phyloP scores from a whole-genome alignment of 2,888 invertebrate genomes.

The Melanostoma mellinum region DNA sequence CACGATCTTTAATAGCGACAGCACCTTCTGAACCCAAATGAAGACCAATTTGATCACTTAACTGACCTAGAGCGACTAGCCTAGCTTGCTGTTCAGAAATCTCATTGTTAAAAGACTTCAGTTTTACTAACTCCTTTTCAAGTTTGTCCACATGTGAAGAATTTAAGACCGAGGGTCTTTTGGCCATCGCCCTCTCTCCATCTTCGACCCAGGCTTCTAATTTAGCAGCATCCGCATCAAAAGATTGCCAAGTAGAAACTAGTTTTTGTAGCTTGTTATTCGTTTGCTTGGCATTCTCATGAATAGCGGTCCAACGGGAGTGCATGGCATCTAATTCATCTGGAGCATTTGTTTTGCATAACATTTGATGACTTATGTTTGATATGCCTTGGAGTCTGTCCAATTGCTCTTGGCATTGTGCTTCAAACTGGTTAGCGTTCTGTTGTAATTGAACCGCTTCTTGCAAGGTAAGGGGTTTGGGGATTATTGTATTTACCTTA shows the following conservation, averaged over 20 bases:
- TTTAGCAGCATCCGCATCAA: constrained; percentile 89
- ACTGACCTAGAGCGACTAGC: constrained; percentile 90
- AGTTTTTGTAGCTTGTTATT: constrained; percentile 90
- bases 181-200: constrained; percentile 85
- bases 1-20: constrained; percentile 86
- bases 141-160: constrained; percentile 89
- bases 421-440: constrained; percentile 88
- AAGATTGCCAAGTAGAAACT: constrained; percentile 90
- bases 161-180: constrained; percentile 85
- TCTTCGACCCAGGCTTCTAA: constrained; percentile 90
- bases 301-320: constrained; percentile 92
- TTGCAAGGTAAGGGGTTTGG: constrained; percentile 89
- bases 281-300: constrained; percentile 90
- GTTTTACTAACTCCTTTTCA: constrained; percentile 88
- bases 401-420: constrained; percentile 90
- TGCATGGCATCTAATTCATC: constrained; percentile 93
- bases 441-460: constrained; percentile 92
- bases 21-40: constrained; percentile 91
- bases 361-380: constrained; percentile 88
- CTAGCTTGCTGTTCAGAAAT: constrained; percentile 93
- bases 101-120: constrained; percentile 92
- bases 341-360: constrained; percentile 89
- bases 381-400: constrained; percentile 89
- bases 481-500: constrained; percentile 84
- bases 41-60: constrained; percentile 90